phyloP scores from a whole-genome alignment of 1,140 invertebrate genomes.

The Pseudomyrmex sp. region DNA sequence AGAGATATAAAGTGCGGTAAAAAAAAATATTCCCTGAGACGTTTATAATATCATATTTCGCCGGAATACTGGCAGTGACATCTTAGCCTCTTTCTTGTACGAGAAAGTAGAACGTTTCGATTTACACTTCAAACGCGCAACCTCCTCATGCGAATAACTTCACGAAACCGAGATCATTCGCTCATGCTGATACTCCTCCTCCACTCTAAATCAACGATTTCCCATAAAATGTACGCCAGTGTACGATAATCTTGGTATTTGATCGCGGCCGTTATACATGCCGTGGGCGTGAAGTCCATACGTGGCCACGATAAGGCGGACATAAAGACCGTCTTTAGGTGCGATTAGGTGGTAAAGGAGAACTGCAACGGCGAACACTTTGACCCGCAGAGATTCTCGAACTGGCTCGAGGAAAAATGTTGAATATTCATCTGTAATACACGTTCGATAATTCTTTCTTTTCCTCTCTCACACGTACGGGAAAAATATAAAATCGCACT shows the following conservation, averaged over 20 bases:
- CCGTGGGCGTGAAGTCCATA: conserved; percentile 52
- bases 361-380: conserved; percentile 30
- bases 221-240: conserved; percentile 40
- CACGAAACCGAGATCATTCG: conserved; percentile 7
- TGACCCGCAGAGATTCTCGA: conserved; percentile 46
- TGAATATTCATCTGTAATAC: not conserved
- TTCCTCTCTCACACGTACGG: not conserved
- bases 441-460: conserved; percentile 30
- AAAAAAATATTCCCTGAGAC: no score
- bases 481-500: not conserved
- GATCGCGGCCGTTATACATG: conserved; percentile 32
- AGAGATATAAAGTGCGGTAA: not conserved
- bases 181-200: conserved; percentile 6
- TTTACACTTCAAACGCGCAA: not conserved
- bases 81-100: not conserved
- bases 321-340: conserved; percentile 60
- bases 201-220: conserved; percentile 49
- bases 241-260: conserved; percentile 50
- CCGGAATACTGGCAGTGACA: not conserved
- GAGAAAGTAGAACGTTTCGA: not conserved
- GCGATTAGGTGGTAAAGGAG: conserved; percentile 63
- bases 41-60: not conserved
- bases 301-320: conserved; percentile 41
- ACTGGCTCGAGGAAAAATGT: conserved; percentile 28
- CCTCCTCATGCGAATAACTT: not conserved